Evolutionary conservation across 2,113 vertebrate genomes (phyloP), one percentile per base, ranked within the genome.

Genomic region (Leptobrachium leishanense): DNA sequence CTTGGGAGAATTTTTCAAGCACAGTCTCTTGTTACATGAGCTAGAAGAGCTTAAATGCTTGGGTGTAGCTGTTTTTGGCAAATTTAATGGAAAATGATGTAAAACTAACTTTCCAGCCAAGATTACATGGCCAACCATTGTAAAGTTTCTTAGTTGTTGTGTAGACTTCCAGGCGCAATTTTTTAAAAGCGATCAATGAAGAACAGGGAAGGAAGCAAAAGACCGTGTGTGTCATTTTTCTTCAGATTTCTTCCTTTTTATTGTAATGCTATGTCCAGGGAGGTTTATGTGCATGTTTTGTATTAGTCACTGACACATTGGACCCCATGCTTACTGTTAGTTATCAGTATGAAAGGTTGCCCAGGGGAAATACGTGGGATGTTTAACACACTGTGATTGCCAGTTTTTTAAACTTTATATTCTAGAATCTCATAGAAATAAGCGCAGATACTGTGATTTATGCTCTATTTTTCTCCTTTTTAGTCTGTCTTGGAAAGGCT

Each of bases 21-120:
- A 43, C 55, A 73, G 41, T 43, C 43, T 43, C 39, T n/a, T 65
- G 64, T 68, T 76, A 66, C 20, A 20, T 79, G 77, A 65, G 9
- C 15, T 79, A 41, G 69, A 43, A 43, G 68, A 40, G 44, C 40
- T 65, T 43, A 64, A 55, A 67, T 13, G 53, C 53, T 67, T 67
- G 77, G 62, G 77, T 79, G 77, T 66, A 73, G 63, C 70, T 55
- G 42, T 73, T 68, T 41, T 72, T 79, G 77, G 77, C 72, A 57
- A 55, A 20, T 15, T 44, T 1, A 50, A 74, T 79, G 77, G 77
- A 79, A 79, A 79, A 74, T 79, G 46, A 63, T 54, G 55, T 55
- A 73, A 72, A 62, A 39, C 5, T 65, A 41, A 7, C 2, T 15
- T 68, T 79, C 67, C 77, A 68, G 70, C 77, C 77, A 79, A 79